A percentile compares a stretch with the other conserved stretches of the same genome.
Conservation (phyloP, 2,888 invertebrate genomes). For the Linnaemya tessellans region DNA sequence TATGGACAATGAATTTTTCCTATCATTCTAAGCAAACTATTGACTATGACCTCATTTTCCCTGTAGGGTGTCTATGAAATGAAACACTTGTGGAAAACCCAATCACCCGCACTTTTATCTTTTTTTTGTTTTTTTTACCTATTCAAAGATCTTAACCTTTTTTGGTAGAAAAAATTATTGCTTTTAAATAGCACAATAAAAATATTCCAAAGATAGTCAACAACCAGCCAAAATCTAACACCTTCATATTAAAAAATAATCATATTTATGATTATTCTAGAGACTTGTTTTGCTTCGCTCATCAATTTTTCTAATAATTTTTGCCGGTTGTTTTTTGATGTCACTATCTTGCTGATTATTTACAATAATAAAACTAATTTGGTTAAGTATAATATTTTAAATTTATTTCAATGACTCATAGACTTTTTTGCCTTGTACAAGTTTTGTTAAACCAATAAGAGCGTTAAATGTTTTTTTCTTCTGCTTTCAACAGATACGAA, state of each 20-base stretch:
- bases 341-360: slow-evolving; percentile 37
- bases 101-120: not conserved
- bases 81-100: not conserved
- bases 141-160: not conserved
- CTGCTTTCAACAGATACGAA: not conserved
- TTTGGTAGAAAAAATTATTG: not conserved
- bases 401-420: slow-evolving; percentile 42
- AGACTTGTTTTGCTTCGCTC: not conserved
- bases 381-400: slow-evolving; percentile 13
- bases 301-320: slow-evolving; percentile 7
- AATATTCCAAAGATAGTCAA: not conserved
- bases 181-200: not conserved
- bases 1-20: no score
- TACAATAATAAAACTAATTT: slow-evolving; percentile 29
- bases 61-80: not conserved
- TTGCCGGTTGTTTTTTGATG: slow-evolving; percentile 35
- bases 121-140: no score
- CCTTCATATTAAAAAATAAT: not conserved
- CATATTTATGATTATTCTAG: not conserved
- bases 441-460: not conserved
- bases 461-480: not conserved
- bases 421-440: slow-evolving; percentile 5
- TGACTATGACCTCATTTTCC: not conserved
- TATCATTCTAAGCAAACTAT: no score
- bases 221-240: not conserved